Conservation (phyloP, 2,113 vertebrate genomes). For the Ceuthmochares aereus region DNA sequence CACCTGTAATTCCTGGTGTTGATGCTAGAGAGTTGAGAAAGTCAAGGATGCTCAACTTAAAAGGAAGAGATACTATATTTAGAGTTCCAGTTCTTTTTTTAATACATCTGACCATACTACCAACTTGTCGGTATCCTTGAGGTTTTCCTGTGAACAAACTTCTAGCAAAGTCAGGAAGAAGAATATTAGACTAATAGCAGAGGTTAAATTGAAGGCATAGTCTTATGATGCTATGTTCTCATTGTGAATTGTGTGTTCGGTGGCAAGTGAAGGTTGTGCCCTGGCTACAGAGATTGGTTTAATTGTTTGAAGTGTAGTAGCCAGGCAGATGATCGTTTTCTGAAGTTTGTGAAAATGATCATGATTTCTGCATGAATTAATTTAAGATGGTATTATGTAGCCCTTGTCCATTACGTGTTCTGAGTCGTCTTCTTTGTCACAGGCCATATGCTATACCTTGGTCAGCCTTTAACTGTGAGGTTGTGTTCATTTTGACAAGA, state of each 20-base stretch:
- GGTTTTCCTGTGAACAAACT: background rate
- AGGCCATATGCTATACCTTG: fast-evolving
- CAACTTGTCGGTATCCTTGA: background rate
- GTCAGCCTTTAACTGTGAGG: background rate
- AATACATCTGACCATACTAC: background rate
- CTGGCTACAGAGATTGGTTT: background rate
- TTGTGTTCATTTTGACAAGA: background rate
- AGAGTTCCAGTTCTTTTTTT: background rate
- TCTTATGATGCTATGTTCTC: background rate
- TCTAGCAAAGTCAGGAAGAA: background rate
- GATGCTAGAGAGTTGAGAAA: background rate
- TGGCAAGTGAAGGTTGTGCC: background rate
- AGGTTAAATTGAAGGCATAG: background rate
- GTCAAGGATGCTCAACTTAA: background rate
- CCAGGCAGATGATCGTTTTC: background rate
- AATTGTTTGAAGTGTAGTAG: background rate
- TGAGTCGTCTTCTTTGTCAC: background rate
- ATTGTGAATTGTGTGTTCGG: background rate
- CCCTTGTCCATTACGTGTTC: background rate
- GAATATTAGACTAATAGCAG: fast-evolving
- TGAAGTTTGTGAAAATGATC: background rate
- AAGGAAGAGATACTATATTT: background rate
- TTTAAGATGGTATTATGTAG: background rate
- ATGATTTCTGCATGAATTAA: background rate
- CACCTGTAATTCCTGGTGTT: background rate